phyloP scores from a whole-genome alignment of 1,140 invertebrate genomes.

The Rhyacophila brunnea region DNA sequence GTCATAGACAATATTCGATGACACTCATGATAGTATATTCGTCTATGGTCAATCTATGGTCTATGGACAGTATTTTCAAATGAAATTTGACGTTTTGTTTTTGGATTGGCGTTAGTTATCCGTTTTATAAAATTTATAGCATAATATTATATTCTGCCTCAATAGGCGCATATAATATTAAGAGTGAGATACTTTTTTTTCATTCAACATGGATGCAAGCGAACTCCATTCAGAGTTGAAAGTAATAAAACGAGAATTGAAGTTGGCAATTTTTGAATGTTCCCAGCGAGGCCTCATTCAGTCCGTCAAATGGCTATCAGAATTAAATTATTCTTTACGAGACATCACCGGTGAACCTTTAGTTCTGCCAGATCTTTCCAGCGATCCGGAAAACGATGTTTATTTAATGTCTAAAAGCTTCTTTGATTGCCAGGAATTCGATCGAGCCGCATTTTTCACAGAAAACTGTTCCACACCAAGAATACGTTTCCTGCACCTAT shows the following conservation, averaged over 20 bases:
- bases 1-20: no score
- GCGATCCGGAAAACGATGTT: constrained; percentile 57
- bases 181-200: no score
- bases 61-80: no score
- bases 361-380: neutral
- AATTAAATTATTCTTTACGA: constrained; percentile 60
- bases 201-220: constrained; percentile 4
- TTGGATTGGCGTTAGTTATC: no score
- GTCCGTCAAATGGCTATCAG: constrained; percentile 81
- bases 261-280: constrained; percentile 67
- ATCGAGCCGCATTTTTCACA: constrained; percentile 83
- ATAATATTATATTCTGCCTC: no score
- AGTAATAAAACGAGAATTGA: constrained; percentile 65
- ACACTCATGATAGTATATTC: no score
- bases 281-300: constrained; percentile 67
- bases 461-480: constrained; percentile 67
- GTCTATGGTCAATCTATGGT: no score
- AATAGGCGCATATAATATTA: no score
- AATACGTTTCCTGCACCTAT: constrained; percentile 42
- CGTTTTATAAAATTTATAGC: no score
- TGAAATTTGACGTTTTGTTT: no score
- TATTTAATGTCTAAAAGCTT: constrained; percentile 85
- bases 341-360: neutral
- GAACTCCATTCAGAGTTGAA: constrained; percentile 59
- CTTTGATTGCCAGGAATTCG: constrained; percentile 91